Percentiles rank a stretch among this genome's conserved stretches.
Conservation (phyloP, 1,140 invertebrate species). For the Ips nitidus region DNA sequence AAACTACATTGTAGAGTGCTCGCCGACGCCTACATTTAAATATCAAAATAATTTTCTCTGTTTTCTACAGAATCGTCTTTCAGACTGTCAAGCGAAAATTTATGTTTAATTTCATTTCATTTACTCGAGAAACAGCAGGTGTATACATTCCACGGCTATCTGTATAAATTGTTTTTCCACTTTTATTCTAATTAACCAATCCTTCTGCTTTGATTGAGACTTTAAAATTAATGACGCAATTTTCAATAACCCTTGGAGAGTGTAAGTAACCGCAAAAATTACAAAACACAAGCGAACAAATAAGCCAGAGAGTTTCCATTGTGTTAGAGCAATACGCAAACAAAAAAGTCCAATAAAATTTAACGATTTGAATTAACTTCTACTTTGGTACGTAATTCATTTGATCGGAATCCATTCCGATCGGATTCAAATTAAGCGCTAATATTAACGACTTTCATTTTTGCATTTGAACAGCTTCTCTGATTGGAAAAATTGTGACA, state of each 20-base stretch:
- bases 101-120: slow-evolving; percentile 25
- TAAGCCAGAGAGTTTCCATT: slow-evolving; percentile 7
- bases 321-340: slow-evolving; percentile 2
- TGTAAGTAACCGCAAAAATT: not conserved
- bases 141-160: slow-evolving; percentile 18
- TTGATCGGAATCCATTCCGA: not conserved
- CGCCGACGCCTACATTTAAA: slow-evolving; percentile 4
- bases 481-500: not conserved
- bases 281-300: slow-evolving; percentile 10
- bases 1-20: slow-evolving; percentile 5
- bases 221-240: slow-evolving; percentile 9
- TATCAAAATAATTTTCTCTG: slow-evolving; percentile 9
- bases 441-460: not conserved
- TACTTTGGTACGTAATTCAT: not conserved
- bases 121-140: slow-evolving; percentile 25
- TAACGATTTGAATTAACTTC: slow-evolving; percentile 8
- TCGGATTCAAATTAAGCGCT: slow-evolving; percentile 1
- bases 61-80: slow-evolving; percentile 12
- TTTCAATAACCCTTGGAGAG: too few species aligned
- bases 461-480: not conserved
- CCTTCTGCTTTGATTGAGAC: slow-evolving; percentile 25
- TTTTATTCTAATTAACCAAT: slow-evolving; percentile 24
- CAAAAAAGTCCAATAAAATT: slow-evolving; percentile 1
- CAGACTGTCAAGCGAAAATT: slow-evolving; percentile 9
- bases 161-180: slow-evolving; percentile 25